phyloP scores from a whole-genome alignment of 2,113 vertebrate genomes.

The Sceloporus tristichus region DNA sequence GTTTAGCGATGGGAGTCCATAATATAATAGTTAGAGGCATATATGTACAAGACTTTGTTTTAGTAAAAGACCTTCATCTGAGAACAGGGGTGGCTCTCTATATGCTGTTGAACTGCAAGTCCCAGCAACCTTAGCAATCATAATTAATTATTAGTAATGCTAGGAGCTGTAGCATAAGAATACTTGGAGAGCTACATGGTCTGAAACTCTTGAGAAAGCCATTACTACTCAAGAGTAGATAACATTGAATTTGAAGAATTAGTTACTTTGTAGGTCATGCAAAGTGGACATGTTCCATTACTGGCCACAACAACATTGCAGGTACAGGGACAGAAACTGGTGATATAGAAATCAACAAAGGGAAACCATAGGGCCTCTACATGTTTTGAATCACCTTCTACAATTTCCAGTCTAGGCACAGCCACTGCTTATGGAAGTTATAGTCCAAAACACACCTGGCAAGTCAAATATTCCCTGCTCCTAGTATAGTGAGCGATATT shows the following conservation, averaged over 20 bases:
- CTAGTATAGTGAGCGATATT: neutral
- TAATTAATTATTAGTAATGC: no score
- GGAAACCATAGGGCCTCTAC: neutral
- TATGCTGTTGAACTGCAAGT: no score
- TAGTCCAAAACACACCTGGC: neutral
- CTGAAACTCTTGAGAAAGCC: neutral
- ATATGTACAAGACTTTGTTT: neutral
- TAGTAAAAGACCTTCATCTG: neutral
- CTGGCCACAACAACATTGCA: neutral
- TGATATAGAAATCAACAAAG: no score
- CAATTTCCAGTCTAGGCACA: neutral
- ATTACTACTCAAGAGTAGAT: neutral
- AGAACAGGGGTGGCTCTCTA: neutral
- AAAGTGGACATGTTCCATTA: neutral
- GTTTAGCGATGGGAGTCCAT: neutral
- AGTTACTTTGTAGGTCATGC: neutral
- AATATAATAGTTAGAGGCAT: neutral
- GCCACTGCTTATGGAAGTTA: neutral
- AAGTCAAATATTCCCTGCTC: neutral
- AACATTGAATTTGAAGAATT: neutral
- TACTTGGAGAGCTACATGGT: no score
- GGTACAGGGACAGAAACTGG: neutral
- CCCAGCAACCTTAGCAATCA: no score
- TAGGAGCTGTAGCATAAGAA: no score
- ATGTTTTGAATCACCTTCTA: neutral